A percentile compares a stretch with the other conserved stretches of the same genome.
Conservation (phyloP, 2,888 invertebrate genomes). For the Crepidodera aurea region DNA sequence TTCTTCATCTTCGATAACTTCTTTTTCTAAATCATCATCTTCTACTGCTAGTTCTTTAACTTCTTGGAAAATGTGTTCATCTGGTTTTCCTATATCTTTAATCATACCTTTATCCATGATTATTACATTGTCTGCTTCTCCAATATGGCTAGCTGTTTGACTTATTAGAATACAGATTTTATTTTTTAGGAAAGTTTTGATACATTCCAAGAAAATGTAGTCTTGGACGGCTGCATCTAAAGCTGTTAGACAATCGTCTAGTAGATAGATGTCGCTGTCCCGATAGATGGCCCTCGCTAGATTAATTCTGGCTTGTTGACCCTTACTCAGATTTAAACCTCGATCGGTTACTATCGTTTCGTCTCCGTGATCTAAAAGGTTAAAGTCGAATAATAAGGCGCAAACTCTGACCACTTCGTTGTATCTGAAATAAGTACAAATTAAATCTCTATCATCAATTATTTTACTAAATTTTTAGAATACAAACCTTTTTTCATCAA, state of each 20-base stretch:
- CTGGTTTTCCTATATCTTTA: constrained; percentile 69
- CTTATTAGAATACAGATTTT: constrained; percentile 78
- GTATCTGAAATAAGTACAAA: constrained; percentile 35
- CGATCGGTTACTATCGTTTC: constrained; percentile 80
- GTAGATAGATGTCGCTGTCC: constrained; percentile 81
- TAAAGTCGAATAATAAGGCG: constrained; percentile 75
- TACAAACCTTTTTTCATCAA: constrained; percentile 27
- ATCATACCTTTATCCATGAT: constrained; percentile 61
- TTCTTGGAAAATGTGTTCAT: constrained; percentile 74
- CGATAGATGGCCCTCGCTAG: constrained; percentile 85
- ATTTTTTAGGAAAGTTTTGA: constrained; percentile 68
- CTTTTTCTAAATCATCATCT: constrained; percentile 38
- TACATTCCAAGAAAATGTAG: constrained; percentile 83
- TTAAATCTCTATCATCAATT: not conserved
- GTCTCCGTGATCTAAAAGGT: constrained; percentile 77
- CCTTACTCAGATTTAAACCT: constrained; percentile 76
- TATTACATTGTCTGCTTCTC: constrained; percentile 57
- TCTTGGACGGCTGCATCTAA: constrained; percentile 88
- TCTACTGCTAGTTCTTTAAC: constrained; percentile 67
- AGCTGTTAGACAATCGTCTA: constrained; percentile 89
- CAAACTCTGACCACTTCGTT: constrained; percentile 66
- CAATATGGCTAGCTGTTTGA: constrained; percentile 71
- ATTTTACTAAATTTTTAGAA: not conserved
- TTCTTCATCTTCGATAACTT: constrained; percentile 57
- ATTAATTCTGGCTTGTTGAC: constrained; percentile 87